These are phyloP conservation scores for Mellivora capensis DNA, from an alignment of 2,113 vertebrate species.

Conservation along the genomic window DNA sequence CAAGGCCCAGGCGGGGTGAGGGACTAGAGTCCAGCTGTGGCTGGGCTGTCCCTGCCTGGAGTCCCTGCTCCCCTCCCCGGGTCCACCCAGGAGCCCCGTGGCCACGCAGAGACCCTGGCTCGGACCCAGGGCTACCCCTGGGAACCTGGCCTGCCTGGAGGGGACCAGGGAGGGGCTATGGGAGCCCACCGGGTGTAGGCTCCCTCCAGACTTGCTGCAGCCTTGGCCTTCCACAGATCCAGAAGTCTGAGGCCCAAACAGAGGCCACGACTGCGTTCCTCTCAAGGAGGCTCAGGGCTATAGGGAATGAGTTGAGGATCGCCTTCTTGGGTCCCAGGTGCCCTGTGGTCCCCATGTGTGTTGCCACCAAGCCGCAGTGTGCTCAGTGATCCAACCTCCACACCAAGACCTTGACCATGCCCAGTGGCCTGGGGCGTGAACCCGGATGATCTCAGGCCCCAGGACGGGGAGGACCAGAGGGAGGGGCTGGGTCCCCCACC, in stretches of 20 bases:
- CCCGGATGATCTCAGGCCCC: rapidly evolving
- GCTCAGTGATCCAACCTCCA: rapidly evolving
- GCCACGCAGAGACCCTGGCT: not conserved
- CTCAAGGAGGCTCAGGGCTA: not conserved
- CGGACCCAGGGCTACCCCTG: not conserved
- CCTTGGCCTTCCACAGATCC: not conserved
- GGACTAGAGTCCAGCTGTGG: not conserved
- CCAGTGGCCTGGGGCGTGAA: not conserved
- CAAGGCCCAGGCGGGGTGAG: not conserved
- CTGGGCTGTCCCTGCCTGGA: too few relatives aligned
- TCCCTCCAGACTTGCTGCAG: not conserved
- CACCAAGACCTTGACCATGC: rapidly evolving
- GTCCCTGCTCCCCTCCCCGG: not conserved
- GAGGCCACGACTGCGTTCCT: rapidly evolving
- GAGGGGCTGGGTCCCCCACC: not conserved
- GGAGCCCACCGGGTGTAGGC: not conserved
- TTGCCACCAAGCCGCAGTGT: not conserved
- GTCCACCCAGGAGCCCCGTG: too few relatives aligned
- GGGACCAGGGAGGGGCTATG: rapidly evolving
- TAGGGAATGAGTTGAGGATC: not conserved
- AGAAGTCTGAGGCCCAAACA: not conserved
- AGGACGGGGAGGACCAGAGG: rapidly evolving
- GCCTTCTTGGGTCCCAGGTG: not conserved
- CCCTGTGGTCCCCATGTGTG: rapidly evolving
- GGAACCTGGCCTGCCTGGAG: not conserved